phyloP scores from a whole-genome alignment of 2,113 vertebrate species.

The Pantherophis guttatus region DNA sequence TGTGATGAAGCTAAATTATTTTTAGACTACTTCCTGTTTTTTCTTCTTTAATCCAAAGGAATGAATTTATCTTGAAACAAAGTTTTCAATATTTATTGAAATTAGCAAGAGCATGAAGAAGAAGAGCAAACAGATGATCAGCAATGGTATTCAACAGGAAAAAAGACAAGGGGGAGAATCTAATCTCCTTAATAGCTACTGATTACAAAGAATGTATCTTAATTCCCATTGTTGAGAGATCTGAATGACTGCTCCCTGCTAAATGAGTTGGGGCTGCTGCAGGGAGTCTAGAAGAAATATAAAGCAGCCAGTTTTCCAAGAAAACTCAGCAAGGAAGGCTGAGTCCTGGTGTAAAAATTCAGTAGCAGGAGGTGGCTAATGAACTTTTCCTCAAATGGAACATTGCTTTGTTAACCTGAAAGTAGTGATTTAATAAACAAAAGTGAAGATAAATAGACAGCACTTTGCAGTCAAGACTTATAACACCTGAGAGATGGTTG shows the following conservation, averaged over 20 bases:
- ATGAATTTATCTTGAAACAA: not conserved
- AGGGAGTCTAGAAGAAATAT: not conserved
- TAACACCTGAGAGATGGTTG: not conserved
- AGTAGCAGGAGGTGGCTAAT: not conserved
- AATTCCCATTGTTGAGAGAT: not conserved
- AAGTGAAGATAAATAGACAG: not conserved
- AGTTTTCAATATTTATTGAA: not conserved
- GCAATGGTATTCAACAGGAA: not conserved
- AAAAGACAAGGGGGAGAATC: not conserved
- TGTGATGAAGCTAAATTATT: accelerated
- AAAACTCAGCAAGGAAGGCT: not conserved
- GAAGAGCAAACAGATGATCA: not conserved
- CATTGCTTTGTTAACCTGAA: not conserved
- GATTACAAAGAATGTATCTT: not conserved
- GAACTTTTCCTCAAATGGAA: not conserved
- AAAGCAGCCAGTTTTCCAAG: not conserved
- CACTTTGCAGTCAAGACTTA: not conserved
- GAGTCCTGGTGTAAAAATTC: not conserved
- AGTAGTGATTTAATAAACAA: not conserved
- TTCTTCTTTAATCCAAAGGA: not conserved
- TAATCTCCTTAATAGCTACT: not conserved
- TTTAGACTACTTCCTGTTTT: conserved; percentile 8
- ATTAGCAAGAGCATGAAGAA: not conserved
- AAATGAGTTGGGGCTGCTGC: not conserved
- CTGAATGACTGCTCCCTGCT: not conserved